Evolutionary conservation across 2,113 vertebrate species (phyloP).

Genomic region (Alaudala cheleensis): DNA sequence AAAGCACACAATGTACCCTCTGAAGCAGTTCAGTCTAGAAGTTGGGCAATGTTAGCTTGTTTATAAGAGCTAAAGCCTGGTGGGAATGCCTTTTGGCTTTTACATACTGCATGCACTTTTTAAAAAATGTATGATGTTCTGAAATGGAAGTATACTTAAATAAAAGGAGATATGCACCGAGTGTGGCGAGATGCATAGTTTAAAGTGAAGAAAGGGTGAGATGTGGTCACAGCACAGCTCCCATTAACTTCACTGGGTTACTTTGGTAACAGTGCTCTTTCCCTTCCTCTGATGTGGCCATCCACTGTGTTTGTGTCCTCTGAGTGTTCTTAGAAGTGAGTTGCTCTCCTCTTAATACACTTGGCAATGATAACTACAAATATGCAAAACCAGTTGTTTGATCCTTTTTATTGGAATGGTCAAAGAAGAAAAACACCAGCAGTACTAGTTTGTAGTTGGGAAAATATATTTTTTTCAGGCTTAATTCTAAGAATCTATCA

Average conservation of each 20-base stretch:
- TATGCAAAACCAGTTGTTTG: background rate
- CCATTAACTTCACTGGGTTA: background rate
- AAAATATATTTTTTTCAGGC: background rate
- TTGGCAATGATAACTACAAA: background rate
- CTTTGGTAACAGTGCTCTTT: background rate
- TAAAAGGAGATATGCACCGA: background rate
- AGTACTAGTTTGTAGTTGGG: background rate
- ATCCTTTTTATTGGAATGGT: background rate
- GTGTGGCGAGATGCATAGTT: background rate
- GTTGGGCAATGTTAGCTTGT: background rate
- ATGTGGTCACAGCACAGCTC: background rate
- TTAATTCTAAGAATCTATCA: background rate
- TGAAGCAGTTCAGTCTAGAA: background rate
- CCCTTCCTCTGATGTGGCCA: background rate
- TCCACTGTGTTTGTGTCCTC: background rate
- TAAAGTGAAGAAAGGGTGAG: background rate
- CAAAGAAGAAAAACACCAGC: background rate
- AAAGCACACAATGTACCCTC: conserved; percentile 47
- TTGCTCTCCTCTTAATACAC: background rate
- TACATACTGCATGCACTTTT: background rate
- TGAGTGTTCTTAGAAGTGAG: background rate
- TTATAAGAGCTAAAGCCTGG: conserved; percentile 17
- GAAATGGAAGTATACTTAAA: background rate
- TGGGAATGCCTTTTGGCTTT: conserved; percentile 9
- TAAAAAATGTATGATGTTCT: background rate